Evolutionary conservation across 2,888 invertebrate genomes (phyloP).

Genomic region (Eupithecia subumbrata): DNA sequence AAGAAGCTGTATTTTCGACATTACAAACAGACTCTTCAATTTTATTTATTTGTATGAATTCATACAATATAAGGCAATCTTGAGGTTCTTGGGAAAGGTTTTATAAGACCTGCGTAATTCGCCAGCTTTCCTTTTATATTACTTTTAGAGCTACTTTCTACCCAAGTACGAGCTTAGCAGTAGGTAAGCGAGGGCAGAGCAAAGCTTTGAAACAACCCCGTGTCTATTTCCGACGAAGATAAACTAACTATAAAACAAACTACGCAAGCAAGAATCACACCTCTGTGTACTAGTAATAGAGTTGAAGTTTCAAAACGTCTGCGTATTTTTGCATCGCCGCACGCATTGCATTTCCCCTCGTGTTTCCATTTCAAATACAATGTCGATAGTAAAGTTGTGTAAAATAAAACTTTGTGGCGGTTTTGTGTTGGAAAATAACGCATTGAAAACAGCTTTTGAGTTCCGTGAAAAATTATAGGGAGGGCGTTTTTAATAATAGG

Average conservation of each 20-base stretch:
- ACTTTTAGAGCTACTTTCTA: neutral
- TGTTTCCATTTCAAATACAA: neutral
- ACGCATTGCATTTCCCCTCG: neutral
- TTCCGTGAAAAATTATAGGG: neutral
- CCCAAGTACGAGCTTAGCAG: neutral
- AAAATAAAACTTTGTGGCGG: neutral
- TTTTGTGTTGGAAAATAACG: neutral
- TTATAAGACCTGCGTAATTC: neutral
- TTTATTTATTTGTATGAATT: neutral
- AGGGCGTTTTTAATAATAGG: too few relatives aligned
- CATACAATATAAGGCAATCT: neutral
- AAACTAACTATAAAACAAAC: neutral
- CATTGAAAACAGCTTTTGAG: neutral
- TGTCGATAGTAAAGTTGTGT: neutral
- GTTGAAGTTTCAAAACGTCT: neutral
- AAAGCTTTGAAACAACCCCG: neutral
- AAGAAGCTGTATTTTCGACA: neutral
- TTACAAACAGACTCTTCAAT: neutral
- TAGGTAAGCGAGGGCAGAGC: neutral
- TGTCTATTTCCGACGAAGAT: neutral
- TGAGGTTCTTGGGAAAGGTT: constrained; percentile 5
- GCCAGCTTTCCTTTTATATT: neutral
- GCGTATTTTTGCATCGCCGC: neutral
- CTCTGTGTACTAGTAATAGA: neutral
- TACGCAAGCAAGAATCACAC: neutral